These are phyloP conservation scores for Dione juno DNA, from an alignment of 2,888 invertebrate genomes.

Conservation along the genomic window DNA sequence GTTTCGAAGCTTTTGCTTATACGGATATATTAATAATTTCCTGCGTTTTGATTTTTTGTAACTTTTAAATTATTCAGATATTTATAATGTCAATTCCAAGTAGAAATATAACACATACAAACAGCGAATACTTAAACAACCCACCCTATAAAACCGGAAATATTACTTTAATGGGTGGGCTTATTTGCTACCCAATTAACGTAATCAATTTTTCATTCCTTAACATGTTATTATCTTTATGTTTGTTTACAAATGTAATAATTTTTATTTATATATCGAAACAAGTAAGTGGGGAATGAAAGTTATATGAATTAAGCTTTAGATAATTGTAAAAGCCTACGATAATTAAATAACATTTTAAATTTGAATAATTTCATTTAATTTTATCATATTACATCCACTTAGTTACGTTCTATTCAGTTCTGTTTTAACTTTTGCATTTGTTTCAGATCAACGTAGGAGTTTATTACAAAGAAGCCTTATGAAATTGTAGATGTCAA, in stretches of 20 bases:
- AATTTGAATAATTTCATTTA: too few species aligned
- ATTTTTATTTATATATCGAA: too few species aligned
- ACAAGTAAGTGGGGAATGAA: too few species aligned
- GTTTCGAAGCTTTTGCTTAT: not conserved
- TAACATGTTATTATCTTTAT: too few species aligned
- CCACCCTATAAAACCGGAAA: not conserved
- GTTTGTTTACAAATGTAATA: too few species aligned
- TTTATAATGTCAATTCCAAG: not conserved
- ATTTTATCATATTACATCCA: not conserved
- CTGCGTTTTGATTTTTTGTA: not conserved
- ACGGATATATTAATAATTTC: too few species aligned
- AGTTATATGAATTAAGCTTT: too few species aligned
- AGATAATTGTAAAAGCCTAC: too few species aligned
- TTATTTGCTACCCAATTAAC: constrained; percentile 4
- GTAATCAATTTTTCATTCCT: not conserved
- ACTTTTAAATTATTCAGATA: not conserved
- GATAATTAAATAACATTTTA: too few species aligned
- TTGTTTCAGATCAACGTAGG: constrained; percentile 78
- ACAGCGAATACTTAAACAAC: not conserved
- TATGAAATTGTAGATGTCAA: constrained; percentile 79
- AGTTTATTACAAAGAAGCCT: constrained; percentile 83
- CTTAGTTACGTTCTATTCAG: not conserved
- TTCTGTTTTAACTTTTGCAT: not conserved
- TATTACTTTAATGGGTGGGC: not conserved
- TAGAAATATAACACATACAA: not conserved